Base-by-base conservation (phyloP, 2,797 vertebrate species). In the Hirundo rustica region DNA sequence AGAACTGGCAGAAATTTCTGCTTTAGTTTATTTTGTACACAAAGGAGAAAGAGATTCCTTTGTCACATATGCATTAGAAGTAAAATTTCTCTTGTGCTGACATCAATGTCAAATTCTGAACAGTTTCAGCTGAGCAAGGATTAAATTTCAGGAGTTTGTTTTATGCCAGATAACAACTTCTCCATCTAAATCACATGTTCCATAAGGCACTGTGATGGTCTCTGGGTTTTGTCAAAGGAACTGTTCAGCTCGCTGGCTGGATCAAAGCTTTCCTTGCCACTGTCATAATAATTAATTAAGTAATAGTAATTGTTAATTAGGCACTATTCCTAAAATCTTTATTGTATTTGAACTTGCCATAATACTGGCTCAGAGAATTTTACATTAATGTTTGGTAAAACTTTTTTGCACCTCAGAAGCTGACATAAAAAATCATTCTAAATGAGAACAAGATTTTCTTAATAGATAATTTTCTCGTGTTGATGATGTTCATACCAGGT, bases 111-210 rank as follows among this genome's bases (percentile, higher is more conserved):
- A 93, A 93, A 85, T 81, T 92, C 70, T 78, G 34, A 88, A 60
- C 29, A 45, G 58, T 58, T 94, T 94, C 67, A 57, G 30, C 11
- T 81, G 70, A 81, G 36, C 40, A 50, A 81, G 67, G 76, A 90
- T 94, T 93, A 84, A 42, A 81, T 93, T 81, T 93, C 66, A 90
- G 76, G 58, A 88, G 44, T 94, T 92, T 92, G 77, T 70, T 90
- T 73, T 76, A 84, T 86, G 48, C 44, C 89, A 81, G 61, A 75
- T 78, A 94, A 50, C 51, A 75, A 50, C 13, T 74, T 80, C 67
- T 92, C 78, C 51, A 60, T 92, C 85, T 93, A 74, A 90, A 86
- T 95, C 79, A 78, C 16, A 9, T 51, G 55, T 73, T 84, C 60
- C 44, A 9, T 58, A 76, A 86, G 81, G 58, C 70, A 70, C 55